A percentile compares a stretch with the other conserved stretches of the same genome.
These are phyloP conservation scores for Chrosomus eos DNA, from an alignment of 2,797 vertebrate species.

Conservation along the genomic window DNA sequence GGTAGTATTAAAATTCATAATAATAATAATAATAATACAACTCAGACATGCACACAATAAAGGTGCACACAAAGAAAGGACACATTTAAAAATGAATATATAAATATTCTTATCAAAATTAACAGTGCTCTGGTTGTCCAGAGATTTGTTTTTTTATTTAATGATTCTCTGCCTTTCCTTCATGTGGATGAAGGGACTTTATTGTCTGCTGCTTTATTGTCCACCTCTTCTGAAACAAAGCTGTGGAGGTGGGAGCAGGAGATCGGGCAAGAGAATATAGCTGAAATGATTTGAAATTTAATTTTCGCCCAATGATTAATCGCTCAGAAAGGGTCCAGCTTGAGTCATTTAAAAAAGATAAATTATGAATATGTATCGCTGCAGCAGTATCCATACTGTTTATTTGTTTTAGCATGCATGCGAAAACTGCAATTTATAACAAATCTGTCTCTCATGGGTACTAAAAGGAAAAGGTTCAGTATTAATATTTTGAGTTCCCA, in stretches of 20 bases:
- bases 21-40: not conserved
- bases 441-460: conserved; percentile 66
- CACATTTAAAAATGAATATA: not conserved
- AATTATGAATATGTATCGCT: conserved; percentile 75
- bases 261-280: conserved; percentile 74
- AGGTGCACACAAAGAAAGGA: not conserved
- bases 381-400: conserved; percentile 78
- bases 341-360: conserved; percentile 80
- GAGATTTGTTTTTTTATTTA: not conserved
- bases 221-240: not conserved
- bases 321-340: conserved; percentile 75
- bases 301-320: conserved; percentile 82
- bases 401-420: conserved; percentile 72
- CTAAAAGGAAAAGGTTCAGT: conserved; percentile 59
- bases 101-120: not conserved
- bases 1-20: not conserved
- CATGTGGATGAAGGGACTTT: not conserved
- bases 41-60: not conserved
- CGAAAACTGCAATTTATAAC: conserved; percentile 71
- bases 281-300: conserved; percentile 64
- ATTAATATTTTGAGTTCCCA: conserved; percentile 43
- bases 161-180: not conserved
- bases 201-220: not conserved
- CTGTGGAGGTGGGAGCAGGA: conserved; percentile 59
- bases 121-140: not conserved